Evolutionary conservation across 2,113 vertebrate species (phyloP).

Genomic region (Phaethon lepturus): DNA sequence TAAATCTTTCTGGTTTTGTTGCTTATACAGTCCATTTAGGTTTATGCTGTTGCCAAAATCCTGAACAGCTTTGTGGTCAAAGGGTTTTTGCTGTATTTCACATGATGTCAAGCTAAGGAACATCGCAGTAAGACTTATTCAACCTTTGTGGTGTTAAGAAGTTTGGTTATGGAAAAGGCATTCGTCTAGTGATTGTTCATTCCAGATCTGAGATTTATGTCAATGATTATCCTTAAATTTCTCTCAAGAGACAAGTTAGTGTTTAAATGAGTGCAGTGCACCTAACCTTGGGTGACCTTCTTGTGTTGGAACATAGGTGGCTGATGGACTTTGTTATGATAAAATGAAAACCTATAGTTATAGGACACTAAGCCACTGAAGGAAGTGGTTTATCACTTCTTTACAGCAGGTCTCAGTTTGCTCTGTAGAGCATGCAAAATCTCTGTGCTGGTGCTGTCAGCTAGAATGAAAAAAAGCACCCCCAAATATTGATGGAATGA

Average conservation of each 20-base stretch:
- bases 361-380: background rate
- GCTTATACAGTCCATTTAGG: background rate
- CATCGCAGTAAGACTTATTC: background rate
- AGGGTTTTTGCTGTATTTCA: background rate
- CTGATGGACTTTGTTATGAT: background rate
- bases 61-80: background rate
- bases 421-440: background rate
- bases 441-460: background rate
- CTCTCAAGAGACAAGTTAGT: background rate
- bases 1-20: constrained; percentile 1
- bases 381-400: background rate
- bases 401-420: background rate
- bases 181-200: background rate
- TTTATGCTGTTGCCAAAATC: constrained; percentile 10
- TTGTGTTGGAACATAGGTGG: background rate
- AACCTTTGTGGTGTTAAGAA: background rate
- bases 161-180: background rate
- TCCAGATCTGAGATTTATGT: background rate
- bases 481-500: background rate
- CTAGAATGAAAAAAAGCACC: background rate
- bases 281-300: background rate
- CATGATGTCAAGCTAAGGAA: background rate
- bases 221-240: background rate
- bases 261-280: background rate
- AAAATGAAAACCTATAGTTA: background rate